A percentile compares a stretch with the other conserved stretches of the same genome.
Conservation (phyloP, 2,113 vertebrate species). For the Bujurquina vittata region DNA sequence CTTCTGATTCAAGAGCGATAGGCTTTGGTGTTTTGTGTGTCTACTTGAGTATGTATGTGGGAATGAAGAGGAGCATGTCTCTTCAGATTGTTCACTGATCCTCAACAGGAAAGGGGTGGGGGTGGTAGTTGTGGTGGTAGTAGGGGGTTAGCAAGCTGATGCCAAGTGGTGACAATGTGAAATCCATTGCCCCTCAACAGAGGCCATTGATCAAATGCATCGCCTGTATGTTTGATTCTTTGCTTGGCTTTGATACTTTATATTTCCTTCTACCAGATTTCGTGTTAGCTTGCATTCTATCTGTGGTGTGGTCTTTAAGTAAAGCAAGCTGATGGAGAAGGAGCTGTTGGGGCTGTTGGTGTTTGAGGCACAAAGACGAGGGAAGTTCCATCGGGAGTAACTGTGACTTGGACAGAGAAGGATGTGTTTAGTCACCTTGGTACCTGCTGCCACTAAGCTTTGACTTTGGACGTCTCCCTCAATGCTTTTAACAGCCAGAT, state of each 20-base stretch:
- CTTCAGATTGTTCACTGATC: slow-evolving; percentile 65
- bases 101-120: slow-evolving; percentile 38
- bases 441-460: slow-evolving; percentile 44
- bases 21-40: slow-evolving; percentile 7
- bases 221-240: slow-evolving; percentile 57
- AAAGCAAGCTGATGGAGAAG: background rate
- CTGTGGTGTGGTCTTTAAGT: background rate
- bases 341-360: background rate
- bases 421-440: slow-evolving; percentile 72
- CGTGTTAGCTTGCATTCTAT: background rate
- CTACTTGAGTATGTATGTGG: background rate
- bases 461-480: slow-evolving; percentile 72
- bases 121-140: background rate
- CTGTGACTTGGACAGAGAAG: slow-evolving; percentile 39
- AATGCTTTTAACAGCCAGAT: slow-evolving; percentile 80
- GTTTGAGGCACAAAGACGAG: slow-evolving; percentile 10
- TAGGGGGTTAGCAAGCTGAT: slow-evolving; percentile 57
- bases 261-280: slow-evolving; percentile 1
- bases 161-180: slow-evolving; percentile 74
- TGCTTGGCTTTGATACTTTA: slow-evolving; percentile 14
- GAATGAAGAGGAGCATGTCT: slow-evolving; percentile 25
- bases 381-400: slow-evolving; percentile 23
- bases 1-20: slow-evolving; percentile 37
- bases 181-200: slow-evolving; percentile 73
- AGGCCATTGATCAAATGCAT: slow-evolving; percentile 68